Conservation (phyloP, 2,113 vertebrate genomes). For the Albula glossodonta region DNA sequence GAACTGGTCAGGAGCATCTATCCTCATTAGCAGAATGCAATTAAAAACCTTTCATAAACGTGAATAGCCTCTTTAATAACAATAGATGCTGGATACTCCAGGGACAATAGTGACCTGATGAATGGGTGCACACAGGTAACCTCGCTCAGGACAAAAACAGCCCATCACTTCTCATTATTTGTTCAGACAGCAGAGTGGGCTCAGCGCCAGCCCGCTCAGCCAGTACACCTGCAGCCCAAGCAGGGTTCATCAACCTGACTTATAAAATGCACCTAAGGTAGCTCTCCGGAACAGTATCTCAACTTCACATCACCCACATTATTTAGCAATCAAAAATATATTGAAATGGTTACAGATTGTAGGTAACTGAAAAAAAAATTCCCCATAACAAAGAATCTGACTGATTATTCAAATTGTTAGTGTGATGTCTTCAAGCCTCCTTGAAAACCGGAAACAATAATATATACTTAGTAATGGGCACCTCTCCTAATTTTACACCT, state of each 20-base stretch:
- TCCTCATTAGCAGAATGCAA: slow-evolving; percentile 9
- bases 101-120: slow-evolving; percentile 48
- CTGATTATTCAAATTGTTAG: neutral
- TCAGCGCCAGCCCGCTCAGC: neutral
- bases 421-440: no score
- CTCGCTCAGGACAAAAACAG: neutral
- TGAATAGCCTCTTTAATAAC: slow-evolving; percentile 29
- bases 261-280: neutral
- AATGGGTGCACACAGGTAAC: slow-evolving; percentile 41
- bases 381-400: neutral
- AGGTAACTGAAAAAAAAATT: no score
- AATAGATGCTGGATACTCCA: slow-evolving; percentile 28
- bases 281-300: neutral
- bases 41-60: slow-evolving; percentile 33
- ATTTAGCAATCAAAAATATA: neutral
- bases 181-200: neutral
- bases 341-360: neutral
- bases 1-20: neutral
- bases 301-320: neutral
- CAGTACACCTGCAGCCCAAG: neutral
- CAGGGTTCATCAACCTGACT: neutral
- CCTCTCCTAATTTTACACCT: no score
- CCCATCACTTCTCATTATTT: slow-evolving; percentile 20
- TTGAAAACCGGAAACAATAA: no score
- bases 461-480: no score